These are phyloP conservation scores for Diadegma fenestrale DNA, from an alignment of 2,888 invertebrate genomes.

Conservation along the genomic window DNA sequence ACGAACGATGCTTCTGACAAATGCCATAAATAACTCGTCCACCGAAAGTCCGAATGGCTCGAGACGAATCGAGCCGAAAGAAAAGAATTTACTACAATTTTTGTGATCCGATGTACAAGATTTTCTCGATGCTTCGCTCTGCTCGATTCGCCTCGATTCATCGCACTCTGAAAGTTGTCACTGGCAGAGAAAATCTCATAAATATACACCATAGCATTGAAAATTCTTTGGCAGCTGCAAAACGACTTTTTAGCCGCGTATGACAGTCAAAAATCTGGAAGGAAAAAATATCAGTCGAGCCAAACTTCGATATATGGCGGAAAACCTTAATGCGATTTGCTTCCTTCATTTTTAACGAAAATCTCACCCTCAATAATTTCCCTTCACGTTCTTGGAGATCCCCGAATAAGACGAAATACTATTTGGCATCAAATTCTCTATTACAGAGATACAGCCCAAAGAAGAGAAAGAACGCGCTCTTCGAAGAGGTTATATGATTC, in stretches of 20 bases:
- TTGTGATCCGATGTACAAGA: neutral
- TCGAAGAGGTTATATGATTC: constrained; percentile 16
- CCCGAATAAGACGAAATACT: constrained; percentile 12
- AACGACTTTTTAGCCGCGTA: neutral
- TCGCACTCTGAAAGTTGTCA: neutral
- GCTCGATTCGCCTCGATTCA: constrained; percentile 7
- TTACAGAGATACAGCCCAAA: constrained; percentile 10
- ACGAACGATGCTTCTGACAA: constrained; percentile 21
- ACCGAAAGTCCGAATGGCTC: neutral
- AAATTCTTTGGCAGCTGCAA: neutral
- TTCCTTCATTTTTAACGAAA: neutral
- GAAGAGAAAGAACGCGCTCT: constrained; percentile 1
- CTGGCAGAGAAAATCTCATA: neutral
- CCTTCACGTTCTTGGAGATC: neutral
- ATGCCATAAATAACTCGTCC: constrained; percentile 28
- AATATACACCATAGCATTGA: too few relatives aligned
- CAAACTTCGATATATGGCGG: neutral
- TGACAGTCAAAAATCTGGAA: neutral
- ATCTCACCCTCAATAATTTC: neutral
- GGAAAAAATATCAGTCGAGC: neutral
- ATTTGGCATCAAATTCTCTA: constrained; percentile 32
- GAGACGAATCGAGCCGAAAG: constrained; percentile 3
- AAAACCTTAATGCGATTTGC: neutral
- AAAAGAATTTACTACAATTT: constrained; percentile 12
- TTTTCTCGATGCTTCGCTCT: neutral